Evolutionary conservation across 2,888 invertebrate genomes (phyloP).

Genomic region (Eilema sororculum): DNA sequence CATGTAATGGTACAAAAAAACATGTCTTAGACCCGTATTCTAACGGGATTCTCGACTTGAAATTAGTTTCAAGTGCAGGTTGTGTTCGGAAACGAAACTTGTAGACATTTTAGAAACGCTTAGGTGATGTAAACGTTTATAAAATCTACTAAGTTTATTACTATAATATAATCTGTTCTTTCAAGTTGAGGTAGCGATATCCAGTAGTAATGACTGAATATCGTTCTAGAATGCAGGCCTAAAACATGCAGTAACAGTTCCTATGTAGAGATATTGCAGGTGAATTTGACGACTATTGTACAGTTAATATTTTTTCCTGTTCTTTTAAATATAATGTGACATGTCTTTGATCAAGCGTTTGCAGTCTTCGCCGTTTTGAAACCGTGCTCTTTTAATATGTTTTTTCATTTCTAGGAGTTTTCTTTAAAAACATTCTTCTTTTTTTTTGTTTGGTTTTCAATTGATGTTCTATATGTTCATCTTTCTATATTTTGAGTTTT

Average conservation of each 20-base stretch:
- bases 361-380: constrained; percentile 19
- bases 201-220: no score
- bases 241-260: not conserved
- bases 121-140: no score
- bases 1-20: constrained; percentile 31
- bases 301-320: not conserved
- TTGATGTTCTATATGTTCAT: not conserved
- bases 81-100: no score
- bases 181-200: no score
- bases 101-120: no score
- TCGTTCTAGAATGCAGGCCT: no score
- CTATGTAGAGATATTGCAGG: not conserved
- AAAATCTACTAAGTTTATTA: no score
- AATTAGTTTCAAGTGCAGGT: no score
- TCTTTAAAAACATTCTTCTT: not conserved
- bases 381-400: not conserved
- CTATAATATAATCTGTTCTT: no score
- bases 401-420: not conserved
- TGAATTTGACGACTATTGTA: not conserved
- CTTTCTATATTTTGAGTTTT: not conserved
- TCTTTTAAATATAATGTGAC: constrained; percentile 26
- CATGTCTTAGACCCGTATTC: no score
- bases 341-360: constrained; percentile 16
- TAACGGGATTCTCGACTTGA: no score
- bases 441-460: not conserved